Base-by-base conservation (phyloP, 1,140 invertebrate genomes). In the Apis dorsata region DNA sequence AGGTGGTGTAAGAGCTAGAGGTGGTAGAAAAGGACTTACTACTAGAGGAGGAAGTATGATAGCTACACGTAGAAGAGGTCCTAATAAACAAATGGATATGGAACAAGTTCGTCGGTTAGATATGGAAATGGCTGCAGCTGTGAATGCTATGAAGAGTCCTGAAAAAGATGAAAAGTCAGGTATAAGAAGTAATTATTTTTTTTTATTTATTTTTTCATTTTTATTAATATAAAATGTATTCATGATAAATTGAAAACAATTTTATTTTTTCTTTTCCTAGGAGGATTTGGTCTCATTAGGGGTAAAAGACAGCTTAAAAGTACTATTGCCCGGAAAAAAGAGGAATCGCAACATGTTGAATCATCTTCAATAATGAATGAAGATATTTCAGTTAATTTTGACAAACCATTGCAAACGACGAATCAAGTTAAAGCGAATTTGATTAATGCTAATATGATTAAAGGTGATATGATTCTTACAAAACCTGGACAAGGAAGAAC, bases 101-200 rank as follows among this genome's bases (percentile, higher is more conserved):
- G 94, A 94, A 53, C 93, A 94, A 83, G 93, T 91, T 0, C 87
- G 92, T 19, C 90, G 93, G n/a, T 88, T 94, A 19, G 92, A 94
- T 53, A 87, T 92, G 73, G 93, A 94, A 91, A 94, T 94, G 94
- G 93, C 93, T 82, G 93, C 93, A 73, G 93, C 93, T 24, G 93
- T 94, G 10, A 92, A 86, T 84, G 93, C 93, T 17, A 94, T 94
- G 94, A 94, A 93, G 51, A 93, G 89, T 84, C 90, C 93, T 10
- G 93, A 93, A 13, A 92, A 93, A 74, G 87, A 92, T 13, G 92
- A 93, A 2, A 93, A 89, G 82, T 83, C 73, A 15, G 90, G 92
- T 90, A 88, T 24, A 69, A 73, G 13, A 78, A 49, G 11, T 13
- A n/a, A n/a, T 69, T 1, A 12, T 44, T 7, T 28, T 13, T 13